Evolutionary conservation across 2,797 vertebrate species (phyloP).

Genomic region (Peromyscus aztecus): DNA sequence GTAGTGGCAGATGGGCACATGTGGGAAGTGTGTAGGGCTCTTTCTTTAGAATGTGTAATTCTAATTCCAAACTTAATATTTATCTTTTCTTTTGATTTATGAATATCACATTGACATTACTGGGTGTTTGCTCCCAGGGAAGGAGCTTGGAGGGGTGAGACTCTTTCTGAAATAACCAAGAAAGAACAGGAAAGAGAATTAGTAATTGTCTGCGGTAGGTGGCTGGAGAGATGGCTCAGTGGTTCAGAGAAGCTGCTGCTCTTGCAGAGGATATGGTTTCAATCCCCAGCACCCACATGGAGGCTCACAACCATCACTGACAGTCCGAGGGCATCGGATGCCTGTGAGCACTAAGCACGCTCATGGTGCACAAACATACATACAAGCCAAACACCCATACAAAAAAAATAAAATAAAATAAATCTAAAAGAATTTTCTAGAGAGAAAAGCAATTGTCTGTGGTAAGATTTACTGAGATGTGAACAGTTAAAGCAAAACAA

Average conservation of each 20-base stretch:
- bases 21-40: not conserved
- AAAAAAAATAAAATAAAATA: not conserved
- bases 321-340: not conserved
- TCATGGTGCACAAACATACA: not conserved
- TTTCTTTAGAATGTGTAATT: conserved; percentile 54
- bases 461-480: not conserved
- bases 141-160: not conserved
- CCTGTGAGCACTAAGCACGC: not conserved
- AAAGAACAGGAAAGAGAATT: conserved; percentile 4
- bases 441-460: not conserved
- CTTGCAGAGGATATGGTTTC: not conserved
- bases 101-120: not conserved
- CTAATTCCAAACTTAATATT: conserved; percentile 16
- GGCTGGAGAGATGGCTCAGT: not conserved
- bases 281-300: not conserved
- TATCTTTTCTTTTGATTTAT: conserved; percentile 27
- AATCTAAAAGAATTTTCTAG: not conserved
- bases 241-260: not conserved
- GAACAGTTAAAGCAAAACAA: not conserved
- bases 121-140: conserved; percentile 19
- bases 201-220: not conserved
- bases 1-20: not conserved
- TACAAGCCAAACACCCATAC: not conserved
- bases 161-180: conserved; percentile 6
- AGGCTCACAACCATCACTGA: not conserved